Percentiles rank a stretch among this genome's conserved stretches.
These are phyloP conservation scores for Thaumetopoea pityocampa DNA, from an alignment of 1,140 invertebrate genomes.

Conservation along the genomic window DNA sequence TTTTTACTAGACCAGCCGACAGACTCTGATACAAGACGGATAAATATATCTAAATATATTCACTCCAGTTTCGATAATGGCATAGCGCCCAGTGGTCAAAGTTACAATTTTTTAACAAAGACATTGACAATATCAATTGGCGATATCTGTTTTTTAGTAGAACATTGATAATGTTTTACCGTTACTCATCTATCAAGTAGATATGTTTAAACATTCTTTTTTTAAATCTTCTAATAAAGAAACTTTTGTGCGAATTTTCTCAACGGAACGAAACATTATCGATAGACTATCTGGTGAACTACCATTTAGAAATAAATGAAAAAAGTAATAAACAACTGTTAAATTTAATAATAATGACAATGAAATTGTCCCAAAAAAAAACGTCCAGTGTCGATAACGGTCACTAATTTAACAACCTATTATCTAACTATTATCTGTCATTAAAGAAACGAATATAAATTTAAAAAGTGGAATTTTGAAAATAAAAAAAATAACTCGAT, in stretches of 20 bases:
- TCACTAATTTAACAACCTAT: slow-evolving; percentile 17
- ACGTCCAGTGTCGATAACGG: slow-evolving; percentile 14
- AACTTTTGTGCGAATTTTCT: too few relatives aligned
- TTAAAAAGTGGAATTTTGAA: slow-evolving; percentile 29
- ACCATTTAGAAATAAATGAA: slow-evolving; percentile 3
- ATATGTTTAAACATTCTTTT: background rate
- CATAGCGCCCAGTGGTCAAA: slow-evolving; percentile 4
- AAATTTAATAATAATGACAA: slow-evolving; percentile 10
- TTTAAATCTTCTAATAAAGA: background rate
- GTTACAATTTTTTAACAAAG: background rate
- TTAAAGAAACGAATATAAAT: slow-evolving; percentile 32
- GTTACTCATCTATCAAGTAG: background rate
- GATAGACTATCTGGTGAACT: background rate
- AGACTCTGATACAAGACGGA: slow-evolving; percentile 17
- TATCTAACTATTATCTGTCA: slow-evolving; percentile 33
- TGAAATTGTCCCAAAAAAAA: slow-evolving; percentile 14
- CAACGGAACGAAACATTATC: background rate
- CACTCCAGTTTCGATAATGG: slow-evolving; percentile 11
- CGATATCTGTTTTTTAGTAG: background rate
- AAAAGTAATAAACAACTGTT: slow-evolving; percentile 8
- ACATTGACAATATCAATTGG: background rate
- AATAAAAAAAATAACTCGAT: slow-evolving; percentile 24
- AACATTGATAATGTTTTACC: background rate
- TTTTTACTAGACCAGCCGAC: slow-evolving; percentile 37
- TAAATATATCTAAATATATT: slow-evolving; percentile 23